These are phyloP conservation scores for Diarsia rubi DNA, from an alignment of 2,888 invertebrate species.

Conservation along the genomic window DNA sequence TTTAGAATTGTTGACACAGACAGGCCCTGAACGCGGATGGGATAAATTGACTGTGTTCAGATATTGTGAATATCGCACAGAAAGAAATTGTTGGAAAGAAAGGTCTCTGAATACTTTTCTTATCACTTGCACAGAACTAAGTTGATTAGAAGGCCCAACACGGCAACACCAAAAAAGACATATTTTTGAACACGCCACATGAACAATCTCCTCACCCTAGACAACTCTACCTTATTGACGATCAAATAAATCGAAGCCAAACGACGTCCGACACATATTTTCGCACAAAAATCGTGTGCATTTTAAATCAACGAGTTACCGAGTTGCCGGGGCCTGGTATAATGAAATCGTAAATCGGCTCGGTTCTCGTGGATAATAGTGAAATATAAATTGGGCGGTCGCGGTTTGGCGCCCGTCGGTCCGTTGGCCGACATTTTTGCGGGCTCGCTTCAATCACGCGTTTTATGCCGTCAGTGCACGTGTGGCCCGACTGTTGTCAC, in stretches of 20 bases:
- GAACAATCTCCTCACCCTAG: slow-evolving; percentile 40
- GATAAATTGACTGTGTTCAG: not conserved
- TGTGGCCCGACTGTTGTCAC: slow-evolving; percentile 57
- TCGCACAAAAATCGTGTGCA: slow-evolving; percentile 73
- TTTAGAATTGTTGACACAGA: not conserved
- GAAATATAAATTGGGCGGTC: slow-evolving; percentile 82
- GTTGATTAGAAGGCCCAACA: not conserved
- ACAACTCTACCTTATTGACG: slow-evolving; percentile 60
- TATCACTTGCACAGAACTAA: not conserved
- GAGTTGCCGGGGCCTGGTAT: slow-evolving; percentile 72
- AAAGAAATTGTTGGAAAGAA: not conserved
- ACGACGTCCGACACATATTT: slow-evolving; percentile 64
- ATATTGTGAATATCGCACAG: not conserved
- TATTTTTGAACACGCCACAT: not conserved
- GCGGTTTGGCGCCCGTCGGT: slow-evolving; percentile 84
- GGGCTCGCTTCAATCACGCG: slow-evolving; percentile 83
- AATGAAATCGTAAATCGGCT: slow-evolving; percentile 86
- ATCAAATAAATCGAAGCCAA: slow-evolving; percentile 61
- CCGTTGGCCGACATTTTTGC: slow-evolving; percentile 86
- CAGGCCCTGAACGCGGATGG: not conserved
- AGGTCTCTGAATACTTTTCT: not conserved
- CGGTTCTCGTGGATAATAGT: slow-evolving; percentile 76
- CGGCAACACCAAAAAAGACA: not conserved
- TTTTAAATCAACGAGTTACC: slow-evolving; percentile 73
- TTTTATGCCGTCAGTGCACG: slow-evolving; percentile 73